phyloP scores from a whole-genome alignment of 2,888 invertebrate genomes.

The Cyclophora albipunctata region DNA sequence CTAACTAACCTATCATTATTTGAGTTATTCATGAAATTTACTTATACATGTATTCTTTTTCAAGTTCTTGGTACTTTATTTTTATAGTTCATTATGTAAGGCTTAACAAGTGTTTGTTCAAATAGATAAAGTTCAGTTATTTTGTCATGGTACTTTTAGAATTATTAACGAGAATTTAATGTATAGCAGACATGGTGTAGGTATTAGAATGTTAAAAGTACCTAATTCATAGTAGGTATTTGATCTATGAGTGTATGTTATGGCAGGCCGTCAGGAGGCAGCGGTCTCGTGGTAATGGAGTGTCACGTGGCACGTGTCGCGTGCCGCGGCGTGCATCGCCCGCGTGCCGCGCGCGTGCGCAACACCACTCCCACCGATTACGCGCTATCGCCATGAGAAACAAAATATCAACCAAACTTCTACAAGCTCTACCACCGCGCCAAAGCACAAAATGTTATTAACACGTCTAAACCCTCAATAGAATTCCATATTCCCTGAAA shows the following conservation, averaged over 20 bases:
- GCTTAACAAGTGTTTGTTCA: too few relatives aligned
- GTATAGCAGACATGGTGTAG: too few relatives aligned
- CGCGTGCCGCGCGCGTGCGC: slow-evolving; percentile 33
- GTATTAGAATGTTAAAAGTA: too few relatives aligned
- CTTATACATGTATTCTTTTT: too few relatives aligned
- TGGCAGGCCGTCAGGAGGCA: slow-evolving; percentile 34
- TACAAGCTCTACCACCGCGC: slow-evolving; percentile 3
- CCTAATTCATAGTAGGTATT: background rate
- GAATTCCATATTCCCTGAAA: slow-evolving; percentile 32
- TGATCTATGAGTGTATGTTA: slow-evolving; percentile 35
- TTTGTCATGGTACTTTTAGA: too few relatives aligned
- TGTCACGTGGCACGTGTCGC: slow-evolving; percentile 39
- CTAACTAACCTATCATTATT: background rate
- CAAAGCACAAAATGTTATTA: slow-evolving; percentile 18
- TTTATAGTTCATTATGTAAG: too few relatives aligned
- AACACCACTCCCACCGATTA: slow-evolving; percentile 69
- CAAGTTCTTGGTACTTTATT: too few relatives aligned
- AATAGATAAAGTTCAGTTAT: too few relatives aligned
- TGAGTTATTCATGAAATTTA: too few relatives aligned
- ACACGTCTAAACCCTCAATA: slow-evolving; percentile 27
- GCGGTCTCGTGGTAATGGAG: slow-evolving; percentile 65
- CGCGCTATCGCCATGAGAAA: slow-evolving; percentile 53
- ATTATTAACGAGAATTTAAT: too few relatives aligned
- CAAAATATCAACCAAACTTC: slow-evolving; percentile 16
- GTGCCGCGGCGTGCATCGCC: slow-evolving; percentile 30